Base-by-base conservation (phyloP, 2,797 vertebrate genomes). In the Sebastes reedi region DNA sequence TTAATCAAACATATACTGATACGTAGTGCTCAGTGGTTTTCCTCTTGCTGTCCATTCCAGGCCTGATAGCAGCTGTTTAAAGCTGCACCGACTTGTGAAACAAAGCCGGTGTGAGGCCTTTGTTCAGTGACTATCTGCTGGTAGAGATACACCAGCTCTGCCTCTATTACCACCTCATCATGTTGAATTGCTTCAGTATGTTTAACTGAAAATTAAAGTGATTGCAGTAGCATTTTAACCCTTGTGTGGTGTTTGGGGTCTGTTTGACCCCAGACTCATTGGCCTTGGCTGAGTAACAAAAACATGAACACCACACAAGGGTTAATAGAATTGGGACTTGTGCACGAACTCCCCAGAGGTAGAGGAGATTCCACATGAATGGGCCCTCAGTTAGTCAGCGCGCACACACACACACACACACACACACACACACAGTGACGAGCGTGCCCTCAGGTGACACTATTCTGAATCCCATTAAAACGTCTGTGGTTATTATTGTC, bases 391-490 rank as follows among this genome's bases (percentile, higher is more conserved):
- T 62, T 50, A 39, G 34, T 36, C 60, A 65, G 50, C 46, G 39
- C 39, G 39, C 62, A 50, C 67, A 42, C 46, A 74, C 72, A 30
- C 32, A 68, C 32, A 36, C 32, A 32, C 32, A 10, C 32, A 50
- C 34, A 12, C 34, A 39, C 12, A 52, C 46, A 56, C 24, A 25
- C 65, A 39, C 67, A 36, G 18, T 34, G 30, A 72, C 2, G 7
- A 18, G 50, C 16, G 2, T 24, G 64, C 60, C 82, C 72, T 88
- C 77, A 74, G 79, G 39, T 77, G 79, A 81, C 65, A 34, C 34
- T 56, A 25, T 55, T 76, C 72, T 79, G 66, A 81, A 85, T 83
- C 54, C 77, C 70, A 90, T 87, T 86, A 89, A 88, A 86, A 78
- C 2, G 55, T 52, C 72, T 8, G n/a, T 32, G 67, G 67, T 72